Evolutionary conservation across 2,797 vertebrate species (phyloP), one percentile per base, ranked within the genome.

Genomic region (Sebastes itinus): DNA sequence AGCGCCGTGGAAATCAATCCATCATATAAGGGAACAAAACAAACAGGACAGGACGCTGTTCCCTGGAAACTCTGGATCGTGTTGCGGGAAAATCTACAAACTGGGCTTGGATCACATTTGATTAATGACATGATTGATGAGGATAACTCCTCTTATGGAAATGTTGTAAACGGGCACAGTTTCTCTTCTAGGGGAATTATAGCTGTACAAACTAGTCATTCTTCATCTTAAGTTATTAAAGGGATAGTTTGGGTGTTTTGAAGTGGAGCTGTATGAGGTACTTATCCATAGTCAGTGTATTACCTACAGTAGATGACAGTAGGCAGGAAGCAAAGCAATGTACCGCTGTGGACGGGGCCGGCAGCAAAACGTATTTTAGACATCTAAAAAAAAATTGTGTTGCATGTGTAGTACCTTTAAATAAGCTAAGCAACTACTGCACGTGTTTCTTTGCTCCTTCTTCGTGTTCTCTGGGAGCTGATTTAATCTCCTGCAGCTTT

Each of bases 401-500:
- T 65, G 62, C 35, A 52, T 71, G 13, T 18, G n/a, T 12, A 28
- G 25, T 0, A 54, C 25, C 11, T 73, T 65, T 27, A 71, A 74
- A 70, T 32, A 72, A 67, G 20, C 6, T 4, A 28, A 71, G 18
- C 28, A 25, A 52, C 14, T 13, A 11, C 18, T 27, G 60, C 42
- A 12, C 38, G 38, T 35, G n/a, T 81, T 82, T 79, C 74, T 80
- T 66, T 32, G n/a, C 49, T 46, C 63, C 77, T 84, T 63, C 66
- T 65, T 83, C 35, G 61, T 22, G 12, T 83, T 81, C 58, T 52
- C 59, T 7, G 38, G 52, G 72, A 79, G 55, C 28, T 2, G 49
- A 58, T 84, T 87, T 77, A 81, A 86, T 89, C 90, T 87, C 69
- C 69, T 10, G 56, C 35, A 86, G 84, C 88, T 88, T 80, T 85